Evolutionary conservation across 1,140 invertebrate genomes (phyloP).

Genomic region (Brachionus koreanus): DNA sequence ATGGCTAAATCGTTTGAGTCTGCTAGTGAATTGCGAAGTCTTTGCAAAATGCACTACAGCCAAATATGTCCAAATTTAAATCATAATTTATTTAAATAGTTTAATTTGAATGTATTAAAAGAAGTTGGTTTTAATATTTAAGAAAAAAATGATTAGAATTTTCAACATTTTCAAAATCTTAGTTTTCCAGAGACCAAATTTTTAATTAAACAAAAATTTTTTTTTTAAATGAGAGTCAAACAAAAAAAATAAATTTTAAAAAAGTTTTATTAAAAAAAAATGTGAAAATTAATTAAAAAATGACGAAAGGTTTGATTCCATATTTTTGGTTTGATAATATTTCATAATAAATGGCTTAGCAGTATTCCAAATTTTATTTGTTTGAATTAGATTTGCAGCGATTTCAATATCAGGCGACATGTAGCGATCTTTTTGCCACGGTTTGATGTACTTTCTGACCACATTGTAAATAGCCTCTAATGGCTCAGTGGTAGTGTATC

Average conservation of each 20-base stretch:
- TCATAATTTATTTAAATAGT: too few species aligned
- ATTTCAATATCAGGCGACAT: constrained; percentile 68
- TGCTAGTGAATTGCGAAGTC: too few species aligned
- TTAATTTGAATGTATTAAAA: too few species aligned
- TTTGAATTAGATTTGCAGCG: constrained; percentile 62
- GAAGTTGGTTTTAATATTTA: too few species aligned
- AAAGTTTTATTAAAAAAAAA: constrained; percentile 27
- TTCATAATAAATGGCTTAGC: constrained; percentile 29
- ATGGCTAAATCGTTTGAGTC: too few species aligned
- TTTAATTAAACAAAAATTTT: too few species aligned
- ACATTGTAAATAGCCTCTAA: constrained; percentile 68
- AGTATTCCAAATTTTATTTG: constrained; percentile 57
- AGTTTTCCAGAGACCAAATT: too few species aligned
- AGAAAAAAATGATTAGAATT: too few species aligned
- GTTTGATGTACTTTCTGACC: constrained; percentile 53
- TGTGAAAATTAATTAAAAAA: not conserved
- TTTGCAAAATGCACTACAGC: too few species aligned
- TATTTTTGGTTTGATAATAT: constrained; percentile 15
- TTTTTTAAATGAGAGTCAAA: too few species aligned
- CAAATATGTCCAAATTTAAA: too few species aligned
- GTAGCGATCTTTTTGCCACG: constrained; percentile 67
- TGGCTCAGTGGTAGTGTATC: constrained; percentile 66
- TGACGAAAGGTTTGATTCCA: not conserved
- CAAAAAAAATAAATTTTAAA: not conserved
- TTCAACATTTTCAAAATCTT: too few species aligned